Evolutionary conservation across 2,888 invertebrate species (phyloP), one percentile per base, ranked within the genome.

Genomic region (Yponomeuta cagnagella): DNA sequence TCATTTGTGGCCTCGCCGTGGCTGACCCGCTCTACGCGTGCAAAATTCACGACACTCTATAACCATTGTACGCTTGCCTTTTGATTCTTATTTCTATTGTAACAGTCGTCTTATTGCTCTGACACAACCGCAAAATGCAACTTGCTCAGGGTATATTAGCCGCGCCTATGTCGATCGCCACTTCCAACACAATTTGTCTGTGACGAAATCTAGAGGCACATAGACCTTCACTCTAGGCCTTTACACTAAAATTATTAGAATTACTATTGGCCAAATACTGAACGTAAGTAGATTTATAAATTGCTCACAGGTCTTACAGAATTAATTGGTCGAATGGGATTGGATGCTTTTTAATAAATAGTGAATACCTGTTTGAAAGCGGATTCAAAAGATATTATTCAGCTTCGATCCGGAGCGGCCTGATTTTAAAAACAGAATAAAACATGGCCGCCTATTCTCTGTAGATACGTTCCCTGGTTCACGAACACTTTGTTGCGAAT

Each of bases 1-100:
- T 86, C 81, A 82, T 23, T 82, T 79, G 80, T 81, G 89, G 83
- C 90, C 90, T 90, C 87, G 87, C 77, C 77, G 77, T 78, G 77
- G 80, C 80, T 85, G 84, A 86, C 85, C 86, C 79, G 80, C 77
- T 79, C 80, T 12, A 30, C 8, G 78, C 77, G 80, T 82, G 82
- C 83, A 82, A 64, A 80, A 81, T 80, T 81, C 63, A 63, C 70
- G 70, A 70, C 58, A 23, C 15, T 58, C 15, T 0, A 58, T 58
- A 58, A 58, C 12, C 15, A 48, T 48, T 23, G 79, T 78, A 76
- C 77, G 78, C 79, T 76, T 74, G 74, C 68, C 73, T 73, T 71
- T 72, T 71, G 63, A 74, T 73, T 76, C 78, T 78, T 84, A 83
- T 75, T 37, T 0, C 0, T 68, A 70, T 71, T 0, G 52, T 2